These are phyloP conservation scores for Penaeus indicus DNA, from an alignment of 1,140 invertebrate species.

Conservation along the genomic window DNA sequence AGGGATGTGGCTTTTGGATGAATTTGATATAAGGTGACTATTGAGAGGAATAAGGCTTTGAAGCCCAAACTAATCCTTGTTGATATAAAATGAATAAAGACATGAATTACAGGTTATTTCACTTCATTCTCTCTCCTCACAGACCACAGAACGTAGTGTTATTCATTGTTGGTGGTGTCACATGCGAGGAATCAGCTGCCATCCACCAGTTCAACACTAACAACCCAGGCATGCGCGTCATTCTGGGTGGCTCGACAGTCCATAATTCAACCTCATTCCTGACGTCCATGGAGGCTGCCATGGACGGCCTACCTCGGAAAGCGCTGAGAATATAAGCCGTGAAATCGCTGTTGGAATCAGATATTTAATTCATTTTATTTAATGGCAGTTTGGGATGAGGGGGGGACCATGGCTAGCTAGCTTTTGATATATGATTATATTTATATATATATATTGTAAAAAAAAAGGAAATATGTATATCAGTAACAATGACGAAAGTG, in stretches of 20 bases:
- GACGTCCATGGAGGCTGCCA: conserved; percentile 78
- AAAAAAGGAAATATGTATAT: too few relatives aligned
- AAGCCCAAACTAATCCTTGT: too few relatives aligned
- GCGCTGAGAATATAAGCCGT: conserved; percentile 53
- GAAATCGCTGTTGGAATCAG: background rate
- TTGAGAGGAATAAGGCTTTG: too few relatives aligned
- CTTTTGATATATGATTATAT: background rate
- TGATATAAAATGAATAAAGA: background rate
- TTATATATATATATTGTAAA: conserved; percentile 17
- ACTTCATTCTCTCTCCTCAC: conserved; percentile 66
- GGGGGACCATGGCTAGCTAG: background rate
- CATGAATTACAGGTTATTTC: background rate
- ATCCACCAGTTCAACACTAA: conserved; percentile 88
- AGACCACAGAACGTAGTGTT: conserved; percentile 92
- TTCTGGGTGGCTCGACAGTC: conserved; percentile 91
- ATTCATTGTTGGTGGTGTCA: conserved; percentile 96
- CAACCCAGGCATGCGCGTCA: conserved; percentile 81
- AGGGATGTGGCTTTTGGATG: too few relatives aligned
- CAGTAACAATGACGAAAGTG: too few relatives aligned
- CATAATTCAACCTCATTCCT: conserved; percentile 90
- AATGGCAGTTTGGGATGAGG: background rate
- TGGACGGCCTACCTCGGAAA: conserved; percentile 59
- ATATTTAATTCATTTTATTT: background rate
- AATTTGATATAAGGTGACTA: too few relatives aligned
- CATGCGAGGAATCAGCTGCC: conserved; percentile 93